Base-by-base conservation (phyloP, 1,140 invertebrate genomes). In the Cylas formicarius region DNA sequence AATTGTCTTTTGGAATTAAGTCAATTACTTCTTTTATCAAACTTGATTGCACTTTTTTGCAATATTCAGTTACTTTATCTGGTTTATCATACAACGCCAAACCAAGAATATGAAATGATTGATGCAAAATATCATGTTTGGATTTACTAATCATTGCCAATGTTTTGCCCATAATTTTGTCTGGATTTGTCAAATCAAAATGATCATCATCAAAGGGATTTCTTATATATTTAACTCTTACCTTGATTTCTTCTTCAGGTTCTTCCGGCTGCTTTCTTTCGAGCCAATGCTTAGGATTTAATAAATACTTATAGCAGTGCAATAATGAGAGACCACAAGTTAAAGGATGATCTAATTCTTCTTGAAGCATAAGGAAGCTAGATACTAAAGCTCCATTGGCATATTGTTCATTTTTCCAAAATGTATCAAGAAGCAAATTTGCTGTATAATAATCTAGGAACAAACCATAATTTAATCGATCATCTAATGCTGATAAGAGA, bases 181-280 rank as follows among this genome's bases (percentile, higher is more conserved):
- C 61, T 6, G 77, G 71, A 52, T 88, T 76, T 42, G 63, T 72
- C 3, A 90, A 64, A 67, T 92, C 87, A 71, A 92, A 90, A 67
- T 94, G 89, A 61, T 86, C 81, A 69, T 95, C 90, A 67, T 81
- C 82, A 63, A 72, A 84, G 2, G 78, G 76, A 62, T 93, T 92
- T 57, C 83, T 75, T 21, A 96, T 48, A 64, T 77, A 94, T 29
- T 70, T 70, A 0, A 94, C 81, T 41, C 88, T 72, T 1, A 91
- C 69, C 71, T 84, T 87, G 11, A 82, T 69, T 68, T 84, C 82
- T 59, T 84, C 82, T 55, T 73, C 63, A n/a, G 66, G 63, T 40
- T 71, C 62, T 37, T 62, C 63, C 17, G 53, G 48, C 22, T 55
- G 47, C 27, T 68, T 58, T 26, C 58, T 61, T 43, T 67, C 63